Conservation (phyloP, 2,888 invertebrate species). For the Amblyteles armatorius region DNA sequence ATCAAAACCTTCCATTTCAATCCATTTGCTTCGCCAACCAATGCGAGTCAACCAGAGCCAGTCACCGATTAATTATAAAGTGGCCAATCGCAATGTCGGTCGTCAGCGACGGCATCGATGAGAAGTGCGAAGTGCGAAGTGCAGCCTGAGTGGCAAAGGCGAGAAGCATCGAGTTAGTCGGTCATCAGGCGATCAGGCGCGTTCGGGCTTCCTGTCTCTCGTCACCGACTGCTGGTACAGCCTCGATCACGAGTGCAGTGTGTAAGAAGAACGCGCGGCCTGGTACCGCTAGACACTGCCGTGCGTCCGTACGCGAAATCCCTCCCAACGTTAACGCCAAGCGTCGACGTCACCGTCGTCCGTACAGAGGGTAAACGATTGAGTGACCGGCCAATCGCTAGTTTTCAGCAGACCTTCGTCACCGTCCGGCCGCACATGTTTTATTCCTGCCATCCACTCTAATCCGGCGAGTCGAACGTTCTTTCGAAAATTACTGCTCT, state of each 20-base stretch:
- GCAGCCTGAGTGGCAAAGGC: constrained; percentile 35
- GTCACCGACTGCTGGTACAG: constrained; percentile 18
- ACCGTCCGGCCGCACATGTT: neutral
- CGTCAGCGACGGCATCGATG: neutral
- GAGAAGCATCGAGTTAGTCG: constrained; percentile 29
- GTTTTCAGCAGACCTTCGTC: neutral
- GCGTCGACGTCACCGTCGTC: neutral
- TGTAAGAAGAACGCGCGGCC: constrained; percentile 61
- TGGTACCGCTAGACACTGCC: constrained; percentile 78
- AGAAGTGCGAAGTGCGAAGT: neutral
- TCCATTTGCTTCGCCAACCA: too few species aligned
- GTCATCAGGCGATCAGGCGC: constrained; percentile 17
- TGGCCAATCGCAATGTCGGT: neutral
- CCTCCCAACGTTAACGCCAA: constrained; percentile 27
- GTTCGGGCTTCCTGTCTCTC: constrained; percentile 53
- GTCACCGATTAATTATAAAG: neutral
- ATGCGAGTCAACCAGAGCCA: neutral
- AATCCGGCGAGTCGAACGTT: neutral
- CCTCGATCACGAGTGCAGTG: constrained; percentile 7
- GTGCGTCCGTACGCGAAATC: constrained; percentile 35
- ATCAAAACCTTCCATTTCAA: too few species aligned
- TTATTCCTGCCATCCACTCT: neutral
- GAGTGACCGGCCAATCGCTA: constrained; percentile 3
- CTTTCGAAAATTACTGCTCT: neutral
- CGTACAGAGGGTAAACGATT: neutral